Conservation (phyloP, 2,797 vertebrate species). For the Salarias fasciatus region DNA sequence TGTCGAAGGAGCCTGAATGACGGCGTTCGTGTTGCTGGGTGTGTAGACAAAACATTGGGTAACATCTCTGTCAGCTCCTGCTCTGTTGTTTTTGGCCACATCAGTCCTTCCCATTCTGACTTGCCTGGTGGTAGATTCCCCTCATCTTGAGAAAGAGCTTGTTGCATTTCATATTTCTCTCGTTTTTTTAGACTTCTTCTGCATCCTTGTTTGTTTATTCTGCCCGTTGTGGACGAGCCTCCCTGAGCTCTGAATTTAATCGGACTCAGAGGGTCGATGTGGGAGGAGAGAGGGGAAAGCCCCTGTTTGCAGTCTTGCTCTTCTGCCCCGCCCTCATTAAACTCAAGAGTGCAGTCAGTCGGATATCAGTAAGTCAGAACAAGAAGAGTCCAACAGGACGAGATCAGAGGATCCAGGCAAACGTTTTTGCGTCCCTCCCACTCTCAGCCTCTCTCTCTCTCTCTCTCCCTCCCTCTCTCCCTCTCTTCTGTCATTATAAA, state of each 20-base stretch:
- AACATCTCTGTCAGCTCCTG: no score
- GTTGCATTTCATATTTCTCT: no score
- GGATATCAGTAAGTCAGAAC: conserved; percentile 17
- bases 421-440: conserved; percentile 38
- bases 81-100: not conserved
- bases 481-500: conserved; percentile 31
- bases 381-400: conserved; percentile 19
- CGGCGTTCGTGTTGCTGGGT: no score
- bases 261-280: conserved; percentile 17
- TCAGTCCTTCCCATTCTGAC: no score
- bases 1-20: no score
- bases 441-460: conserved; percentile 20
- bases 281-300: not conserved
- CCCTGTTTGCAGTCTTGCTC: not conserved
- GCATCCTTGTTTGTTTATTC: no score
- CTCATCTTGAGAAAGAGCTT: no score
- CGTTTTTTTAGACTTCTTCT: not conserved
- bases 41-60: no score
- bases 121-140: no score
- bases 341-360: conserved; percentile 1
- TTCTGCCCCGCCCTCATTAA: conserved; percentile 1
- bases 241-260: not conserved
- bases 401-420: conserved; percentile 33
- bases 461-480: conserved; percentile 12
- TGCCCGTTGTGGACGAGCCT: not conserved